These are phyloP conservation scores for Leptobrachium ailaonicum DNA, from an alignment of 2,113 vertebrate species.

Conservation along the genomic window DNA sequence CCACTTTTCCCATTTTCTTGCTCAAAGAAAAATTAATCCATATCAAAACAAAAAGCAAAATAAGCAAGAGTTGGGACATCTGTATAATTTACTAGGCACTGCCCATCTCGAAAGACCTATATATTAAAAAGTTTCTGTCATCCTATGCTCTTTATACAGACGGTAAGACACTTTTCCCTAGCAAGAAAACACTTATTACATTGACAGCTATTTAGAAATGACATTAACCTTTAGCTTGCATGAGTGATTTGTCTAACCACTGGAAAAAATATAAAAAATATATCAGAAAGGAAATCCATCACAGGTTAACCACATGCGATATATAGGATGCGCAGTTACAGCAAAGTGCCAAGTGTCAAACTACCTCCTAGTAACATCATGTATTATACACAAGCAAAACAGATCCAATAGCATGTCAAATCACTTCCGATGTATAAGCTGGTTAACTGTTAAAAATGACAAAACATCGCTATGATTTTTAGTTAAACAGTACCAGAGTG, in stretches of 20 bases:
- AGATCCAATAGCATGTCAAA: background rate
- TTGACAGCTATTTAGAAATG: slow-evolving; percentile 47
- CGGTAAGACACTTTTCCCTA: slow-evolving; percentile 44
- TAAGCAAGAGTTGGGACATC: background rate
- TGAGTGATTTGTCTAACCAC: slow-evolving; percentile 49
- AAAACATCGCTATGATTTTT: no score
- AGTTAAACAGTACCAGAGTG: no score
- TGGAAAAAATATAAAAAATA: slow-evolving; percentile 35
- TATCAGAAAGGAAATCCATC: slow-evolving; percentile 44
- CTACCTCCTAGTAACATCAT: background rate
- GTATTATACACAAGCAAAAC: background rate
- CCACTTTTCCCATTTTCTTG: no score
- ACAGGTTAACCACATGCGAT: slow-evolving; percentile 45
- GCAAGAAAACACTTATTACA: slow-evolving; percentile 50
- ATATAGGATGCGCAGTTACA: slow-evolving; percentile 24
- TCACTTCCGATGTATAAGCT: background rate
- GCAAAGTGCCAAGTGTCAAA: slow-evolving; percentile 34
- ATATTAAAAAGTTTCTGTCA: slow-evolving; percentile 46
- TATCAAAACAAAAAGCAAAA: no score
- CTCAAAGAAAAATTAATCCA: no score
- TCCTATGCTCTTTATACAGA: slow-evolving; percentile 16
- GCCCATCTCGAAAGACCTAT: slow-evolving; percentile 25
- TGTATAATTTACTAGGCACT: slow-evolving; percentile 21
- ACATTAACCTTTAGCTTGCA: slow-evolving; percentile 51
- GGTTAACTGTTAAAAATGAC: background rate